phyloP scores from a whole-genome alignment of 1,140 invertebrate genomes.

The Cydia strobilella region DNA sequence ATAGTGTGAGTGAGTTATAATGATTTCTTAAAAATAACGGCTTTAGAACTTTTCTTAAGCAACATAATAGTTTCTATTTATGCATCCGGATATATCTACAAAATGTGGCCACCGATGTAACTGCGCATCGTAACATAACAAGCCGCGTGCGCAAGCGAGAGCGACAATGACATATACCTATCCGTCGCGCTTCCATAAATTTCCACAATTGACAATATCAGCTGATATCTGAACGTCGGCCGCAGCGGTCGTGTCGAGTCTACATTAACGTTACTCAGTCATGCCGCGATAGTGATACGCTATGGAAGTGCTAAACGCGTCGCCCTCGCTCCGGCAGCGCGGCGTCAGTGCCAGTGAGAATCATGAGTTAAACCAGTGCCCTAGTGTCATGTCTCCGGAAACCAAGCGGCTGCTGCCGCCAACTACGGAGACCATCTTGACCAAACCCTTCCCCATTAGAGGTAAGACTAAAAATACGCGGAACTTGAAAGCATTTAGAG shows the following conservation, averaged over 20 bases:
- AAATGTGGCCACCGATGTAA: slow-evolving; percentile 20
- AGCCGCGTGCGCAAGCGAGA: slow-evolving; percentile 36
- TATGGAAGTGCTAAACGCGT: slow-evolving; percentile 77
- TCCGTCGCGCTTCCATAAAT: slow-evolving; percentile 38
- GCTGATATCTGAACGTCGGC: slow-evolving; percentile 49
- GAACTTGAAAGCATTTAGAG: neutral
- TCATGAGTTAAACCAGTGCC: slow-evolving; percentile 82
- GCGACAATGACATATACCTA: slow-evolving; percentile 13
- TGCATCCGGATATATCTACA: neutral
- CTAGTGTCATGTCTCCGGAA: slow-evolving; percentile 84
- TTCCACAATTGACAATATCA: slow-evolving; percentile 60
- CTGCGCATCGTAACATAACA: slow-evolving; percentile 30
- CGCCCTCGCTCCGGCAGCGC: slow-evolving; percentile 81
- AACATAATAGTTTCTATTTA: neutral
- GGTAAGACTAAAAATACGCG: slow-evolving; percentile 78
- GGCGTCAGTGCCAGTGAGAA: slow-evolving; percentile 79
- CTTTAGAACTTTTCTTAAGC: neutral
- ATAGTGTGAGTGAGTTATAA: neutral
- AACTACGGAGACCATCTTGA: slow-evolving; percentile 90
- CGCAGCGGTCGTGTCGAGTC: slow-evolving; percentile 29
- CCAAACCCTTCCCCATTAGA: slow-evolving; percentile 91
- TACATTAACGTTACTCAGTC: slow-evolving; percentile 46
- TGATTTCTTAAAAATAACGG: neutral
- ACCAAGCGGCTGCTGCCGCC: slow-evolving; percentile 84
- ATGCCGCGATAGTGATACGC: slow-evolving; percentile 64